Evolutionary conservation across 2,113 vertebrate species (phyloP).

Genomic region (Oreochromis niloticus): DNA sequence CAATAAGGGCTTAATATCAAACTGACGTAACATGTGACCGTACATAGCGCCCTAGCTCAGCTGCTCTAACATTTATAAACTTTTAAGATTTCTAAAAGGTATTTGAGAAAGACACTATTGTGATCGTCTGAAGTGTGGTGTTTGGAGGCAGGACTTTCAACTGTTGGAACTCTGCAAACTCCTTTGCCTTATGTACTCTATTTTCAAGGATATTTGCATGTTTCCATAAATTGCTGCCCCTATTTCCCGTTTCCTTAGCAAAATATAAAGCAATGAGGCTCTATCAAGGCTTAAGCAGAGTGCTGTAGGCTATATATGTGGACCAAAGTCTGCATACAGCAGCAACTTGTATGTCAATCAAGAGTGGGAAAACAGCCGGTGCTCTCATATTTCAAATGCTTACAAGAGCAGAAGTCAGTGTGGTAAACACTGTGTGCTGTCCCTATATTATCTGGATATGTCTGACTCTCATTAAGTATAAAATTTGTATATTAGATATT

Average conservation of each 20-base stretch:
- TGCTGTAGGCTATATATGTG: rapidly evolving
- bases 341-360: not conserved
- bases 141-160: not conserved
- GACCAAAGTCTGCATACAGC: not conserved
- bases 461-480: rapidly evolving
- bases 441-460: not conserved
- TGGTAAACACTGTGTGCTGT: not conserved
- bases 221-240: not conserved
- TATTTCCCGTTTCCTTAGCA: not conserved
- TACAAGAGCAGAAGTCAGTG: not conserved
- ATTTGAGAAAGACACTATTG: not conserved
- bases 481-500: not conserved
- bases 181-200: not conserved
- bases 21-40: not conserved
- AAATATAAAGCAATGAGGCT: not conserved
- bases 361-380: not conserved
- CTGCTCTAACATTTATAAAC: not conserved
- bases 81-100: not conserved
- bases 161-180: not conserved
- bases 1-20: not conserved
- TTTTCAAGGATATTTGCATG: not conserved
- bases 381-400: not conserved
- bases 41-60: not conserved
- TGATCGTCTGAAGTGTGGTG: not conserved
- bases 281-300: not conserved